Evolutionary conservation across 2,797 vertebrate genomes (phyloP).

Genomic region (Nannoperca obscura): DNA sequence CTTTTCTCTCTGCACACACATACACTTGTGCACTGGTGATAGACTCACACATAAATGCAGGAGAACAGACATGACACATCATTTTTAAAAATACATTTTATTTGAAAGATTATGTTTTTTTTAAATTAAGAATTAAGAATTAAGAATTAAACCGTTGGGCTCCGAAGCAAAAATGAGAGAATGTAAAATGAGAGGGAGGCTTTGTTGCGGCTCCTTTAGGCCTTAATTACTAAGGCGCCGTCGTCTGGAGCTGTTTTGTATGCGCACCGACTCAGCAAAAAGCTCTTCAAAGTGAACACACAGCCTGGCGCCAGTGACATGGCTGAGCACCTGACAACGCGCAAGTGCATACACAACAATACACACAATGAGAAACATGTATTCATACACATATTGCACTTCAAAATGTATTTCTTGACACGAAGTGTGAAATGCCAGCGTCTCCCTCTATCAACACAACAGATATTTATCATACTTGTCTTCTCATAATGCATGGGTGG

Average conservation of each 20-base stretch:
- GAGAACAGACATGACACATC: conserved; percentile 20
- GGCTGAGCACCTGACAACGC: conserved; percentile 62
- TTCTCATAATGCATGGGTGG: neutral
- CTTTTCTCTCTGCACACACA: conserved; percentile 27
- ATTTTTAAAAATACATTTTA: conserved; percentile 59
- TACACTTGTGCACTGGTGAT: neutral
- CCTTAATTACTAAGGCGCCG: conserved; percentile 79
- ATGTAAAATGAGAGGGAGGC: conserved; percentile 72
- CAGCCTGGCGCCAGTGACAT: conserved; percentile 67
- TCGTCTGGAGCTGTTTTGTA: conserved; percentile 75
- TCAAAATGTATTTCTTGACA: conserved; percentile 28
- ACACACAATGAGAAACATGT: neutral
- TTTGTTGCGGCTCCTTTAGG: conserved; percentile 74
- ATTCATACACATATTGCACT: conserved; percentile 4
- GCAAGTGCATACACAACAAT: conserved; percentile 10
- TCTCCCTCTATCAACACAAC: conserved; percentile 35
- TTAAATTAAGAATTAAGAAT: conserved; percentile 71
- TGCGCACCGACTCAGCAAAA: conserved; percentile 75
- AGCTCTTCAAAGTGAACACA: conserved; percentile 76
- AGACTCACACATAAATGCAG: conserved; percentile 14
- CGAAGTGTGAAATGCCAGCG: conserved; percentile 24
- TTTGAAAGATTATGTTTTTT: conserved; percentile 50
- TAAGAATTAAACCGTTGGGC: conserved; percentile 56
- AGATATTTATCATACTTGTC: conserved; percentile 37
- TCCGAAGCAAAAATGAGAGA: conserved; percentile 63